Evolutionary conservation across 2,888 invertebrate species (phyloP).

Genomic region (Nomada fabriciana): DNA sequence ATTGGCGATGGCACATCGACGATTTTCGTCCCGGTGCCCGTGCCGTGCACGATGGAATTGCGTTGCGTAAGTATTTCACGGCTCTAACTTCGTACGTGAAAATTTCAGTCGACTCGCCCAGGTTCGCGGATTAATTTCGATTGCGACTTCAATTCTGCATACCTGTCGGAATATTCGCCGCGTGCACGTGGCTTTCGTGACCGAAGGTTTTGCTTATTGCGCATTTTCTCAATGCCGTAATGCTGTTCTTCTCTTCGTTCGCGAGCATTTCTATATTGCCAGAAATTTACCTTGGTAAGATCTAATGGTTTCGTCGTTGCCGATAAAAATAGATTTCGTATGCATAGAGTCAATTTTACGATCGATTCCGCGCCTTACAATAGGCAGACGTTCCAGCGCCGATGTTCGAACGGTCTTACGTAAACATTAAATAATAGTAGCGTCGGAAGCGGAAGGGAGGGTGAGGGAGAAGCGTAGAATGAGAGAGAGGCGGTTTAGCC

Average conservation of each 20-base stretch:
- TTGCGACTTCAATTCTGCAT: slow-evolving; percentile 24
- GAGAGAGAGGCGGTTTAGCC: no score
- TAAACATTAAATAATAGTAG: slow-evolving; percentile 54
- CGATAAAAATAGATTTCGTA: slow-evolving; percentile 37
- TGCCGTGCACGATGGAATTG: not conserved
- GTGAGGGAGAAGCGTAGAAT: not conserved
- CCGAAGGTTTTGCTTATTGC: slow-evolving; percentile 16
- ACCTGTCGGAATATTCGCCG: slow-evolving; percentile 11
- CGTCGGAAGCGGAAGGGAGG: not conserved
- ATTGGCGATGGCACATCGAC: not conserved
- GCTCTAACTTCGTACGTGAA: not conserved
- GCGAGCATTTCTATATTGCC: not conserved
- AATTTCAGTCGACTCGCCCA: not conserved
- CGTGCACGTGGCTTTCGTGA: not conserved
- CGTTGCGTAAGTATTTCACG: slow-evolving; percentile 24
- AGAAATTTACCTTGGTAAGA: not conserved
- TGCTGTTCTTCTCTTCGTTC: not conserved
- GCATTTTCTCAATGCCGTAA: not conserved
- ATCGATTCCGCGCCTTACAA: slow-evolving; percentile 40
- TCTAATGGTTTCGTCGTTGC: not conserved
- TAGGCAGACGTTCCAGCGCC: slow-evolving; percentile 30
- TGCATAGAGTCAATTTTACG: slow-evolving; percentile 41
- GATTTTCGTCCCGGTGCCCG: not conserved
- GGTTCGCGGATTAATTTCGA: slow-evolving; percentile 7
- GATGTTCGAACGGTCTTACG: slow-evolving; percentile 37